These are phyloP conservation scores for Enoplolaimus lenunculus DNA, from an alignment of 2,888 invertebrate genomes.

Conservation along the genomic window DNA sequence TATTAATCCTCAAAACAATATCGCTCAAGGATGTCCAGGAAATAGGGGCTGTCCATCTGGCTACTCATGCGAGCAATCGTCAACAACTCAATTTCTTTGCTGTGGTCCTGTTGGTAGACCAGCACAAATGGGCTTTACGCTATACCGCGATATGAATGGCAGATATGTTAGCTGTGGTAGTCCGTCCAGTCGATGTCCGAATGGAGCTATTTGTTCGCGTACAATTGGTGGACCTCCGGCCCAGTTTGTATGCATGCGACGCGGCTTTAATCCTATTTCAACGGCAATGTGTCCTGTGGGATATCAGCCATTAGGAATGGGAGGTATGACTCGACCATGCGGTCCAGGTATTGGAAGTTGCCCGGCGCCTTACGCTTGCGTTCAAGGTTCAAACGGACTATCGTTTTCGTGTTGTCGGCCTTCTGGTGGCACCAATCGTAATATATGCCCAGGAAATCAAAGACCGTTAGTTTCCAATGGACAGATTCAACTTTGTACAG, in stretches of 20 bases:
- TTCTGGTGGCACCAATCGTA: background rate
- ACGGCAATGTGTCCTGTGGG: too few species aligned
- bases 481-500: conserved; percentile 8
- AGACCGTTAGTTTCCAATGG: background rate
- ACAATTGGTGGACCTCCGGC: too few species aligned
- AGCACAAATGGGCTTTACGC: background rate
- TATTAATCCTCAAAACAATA: background rate
- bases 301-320: too few species aligned
- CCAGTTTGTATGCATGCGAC: too few species aligned
- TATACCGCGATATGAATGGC: background rate
- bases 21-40: conserved; percentile 5
- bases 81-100: conserved; percentile 4
- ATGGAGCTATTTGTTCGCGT: too few species aligned
- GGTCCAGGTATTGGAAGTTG: too few species aligned
- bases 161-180: background rate
- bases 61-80: conserved; percentile 4
- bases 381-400: background rate
- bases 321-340: too few species aligned
- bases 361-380: background rate
- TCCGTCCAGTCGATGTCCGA: too few species aligned
- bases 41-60: background rate
- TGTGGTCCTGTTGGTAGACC: background rate
- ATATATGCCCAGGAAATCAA: conserved; percentile 1
- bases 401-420: background rate
- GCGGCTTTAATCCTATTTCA: too few species aligned